Evolutionary conservation across 2,888 invertebrate genomes (phyloP).

Genomic region (Aspidapion aeneum): DNA sequence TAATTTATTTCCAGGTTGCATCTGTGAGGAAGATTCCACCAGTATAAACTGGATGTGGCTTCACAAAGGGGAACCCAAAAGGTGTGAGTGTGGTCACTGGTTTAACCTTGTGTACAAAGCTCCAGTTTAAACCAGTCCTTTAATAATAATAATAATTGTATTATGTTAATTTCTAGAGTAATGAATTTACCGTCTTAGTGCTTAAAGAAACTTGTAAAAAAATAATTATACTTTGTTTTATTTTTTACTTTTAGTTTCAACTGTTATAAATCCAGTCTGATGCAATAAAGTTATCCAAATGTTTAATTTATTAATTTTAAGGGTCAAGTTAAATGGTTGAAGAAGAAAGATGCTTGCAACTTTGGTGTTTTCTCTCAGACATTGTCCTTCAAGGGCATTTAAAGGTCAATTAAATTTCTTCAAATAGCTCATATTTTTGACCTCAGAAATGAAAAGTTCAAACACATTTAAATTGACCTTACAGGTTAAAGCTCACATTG

Average conservation of each 20-base stretch:
- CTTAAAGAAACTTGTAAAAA: neutral
- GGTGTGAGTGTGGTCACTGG: conserved; percentile 97
- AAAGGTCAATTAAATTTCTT: no score
- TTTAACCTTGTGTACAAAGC: conserved; percentile 84
- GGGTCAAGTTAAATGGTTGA: no score
- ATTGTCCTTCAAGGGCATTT: no score
- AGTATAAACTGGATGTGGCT: conserved; percentile 94
- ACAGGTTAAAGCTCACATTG: no score
- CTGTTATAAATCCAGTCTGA: neutral
- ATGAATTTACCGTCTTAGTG: neutral
- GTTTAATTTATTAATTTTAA: no score
- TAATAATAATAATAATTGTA: no score
- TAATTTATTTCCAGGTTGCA: conserved; percentile 69
- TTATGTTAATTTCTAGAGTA: neutral
- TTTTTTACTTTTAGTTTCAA: neutral
- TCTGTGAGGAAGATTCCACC: conserved; percentile 93
- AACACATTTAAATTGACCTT: no score
- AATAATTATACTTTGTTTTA: neutral
- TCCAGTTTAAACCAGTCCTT: conserved; percentile 69
- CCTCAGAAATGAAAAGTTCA: no score
- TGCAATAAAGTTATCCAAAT: neutral
- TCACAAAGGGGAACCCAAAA: conserved; percentile 82
- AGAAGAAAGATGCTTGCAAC: no score
- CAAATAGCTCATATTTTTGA: no score
- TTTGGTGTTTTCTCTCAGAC: no score